A percentile compares a stretch with the other conserved stretches of the same genome.
Conservation (phyloP, 2,888 invertebrate genomes). For the Spisula subtruncata region DNA sequence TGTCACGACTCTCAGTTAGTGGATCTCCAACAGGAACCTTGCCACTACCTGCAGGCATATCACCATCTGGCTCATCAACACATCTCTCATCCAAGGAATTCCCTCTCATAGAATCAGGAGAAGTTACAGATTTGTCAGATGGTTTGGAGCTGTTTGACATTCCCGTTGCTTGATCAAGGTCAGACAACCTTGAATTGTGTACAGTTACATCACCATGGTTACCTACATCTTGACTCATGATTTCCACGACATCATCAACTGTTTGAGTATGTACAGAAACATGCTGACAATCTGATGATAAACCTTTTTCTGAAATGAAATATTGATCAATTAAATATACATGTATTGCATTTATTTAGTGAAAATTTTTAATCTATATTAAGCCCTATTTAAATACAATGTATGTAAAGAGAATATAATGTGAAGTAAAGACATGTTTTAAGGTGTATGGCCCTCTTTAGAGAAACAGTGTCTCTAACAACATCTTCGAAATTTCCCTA, state of each 20-base stretch:
- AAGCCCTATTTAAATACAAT: too few species aligned
- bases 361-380: too few species aligned
- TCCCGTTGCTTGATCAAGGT: not conserved
- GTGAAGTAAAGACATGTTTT: too few species aligned
- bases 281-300: not conserved
- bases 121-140: not conserved
- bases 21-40: not conserved
- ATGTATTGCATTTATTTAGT: too few species aligned
- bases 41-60: not conserved
- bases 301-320: not conserved
- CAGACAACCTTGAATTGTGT: not conserved
- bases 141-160: not conserved
- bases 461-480: too few species aligned
- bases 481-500: too few species aligned
- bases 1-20: not conserved
- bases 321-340: not conserved
- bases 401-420: too few species aligned
- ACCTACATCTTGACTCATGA: not conserved
- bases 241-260: not conserved
- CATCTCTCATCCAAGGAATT: not conserved
- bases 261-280: not conserved
- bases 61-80: slow-evolving; percentile 39
- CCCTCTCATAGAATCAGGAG: not conserved
- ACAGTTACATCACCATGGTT: not conserved
- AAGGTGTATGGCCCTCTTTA: too few species aligned